These are phyloP conservation scores for Drosophila mulleri DNA, from an alignment of 2,888 invertebrate genomes.

Conservation along the genomic window DNA sequence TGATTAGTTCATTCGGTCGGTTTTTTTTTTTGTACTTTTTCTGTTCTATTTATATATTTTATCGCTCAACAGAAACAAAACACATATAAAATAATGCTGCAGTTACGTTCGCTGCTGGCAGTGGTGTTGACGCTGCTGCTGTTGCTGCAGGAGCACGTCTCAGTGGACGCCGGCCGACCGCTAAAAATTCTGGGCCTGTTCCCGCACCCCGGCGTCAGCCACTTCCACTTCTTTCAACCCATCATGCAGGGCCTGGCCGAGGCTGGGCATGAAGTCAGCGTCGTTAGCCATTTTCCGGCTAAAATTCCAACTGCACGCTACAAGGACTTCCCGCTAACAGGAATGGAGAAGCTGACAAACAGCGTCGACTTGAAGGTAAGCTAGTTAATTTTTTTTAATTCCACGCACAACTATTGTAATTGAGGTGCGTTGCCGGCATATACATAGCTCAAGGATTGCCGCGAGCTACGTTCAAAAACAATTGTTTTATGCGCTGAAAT, in stretches of 20 bases:
- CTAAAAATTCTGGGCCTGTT: constrained; percentile 85
- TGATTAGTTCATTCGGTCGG: neutral
- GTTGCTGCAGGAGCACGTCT: constrained; percentile 25
- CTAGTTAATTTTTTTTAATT: neutral
- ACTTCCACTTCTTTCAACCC: constrained; percentile 86
- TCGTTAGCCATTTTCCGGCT: constrained; percentile 85
- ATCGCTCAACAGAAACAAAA: constrained; percentile 7
- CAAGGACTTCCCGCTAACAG: constrained; percentile 81
- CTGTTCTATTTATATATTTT: constrained; percentile 39
- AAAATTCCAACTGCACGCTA: constrained; percentile 83
- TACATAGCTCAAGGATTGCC: constrained; percentile 21
- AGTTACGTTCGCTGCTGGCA: constrained; percentile 24
- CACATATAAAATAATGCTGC: constrained; percentile 27
- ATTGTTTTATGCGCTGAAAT: neutral
- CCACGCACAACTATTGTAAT: neutral
- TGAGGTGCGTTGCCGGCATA: constrained; percentile 1
- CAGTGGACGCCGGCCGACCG: constrained; percentile 58
- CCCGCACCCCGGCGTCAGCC: constrained; percentile 85
- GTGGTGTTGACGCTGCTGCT: constrained; percentile 25
- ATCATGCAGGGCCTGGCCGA: constrained; percentile 85
- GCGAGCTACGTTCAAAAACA: constrained; percentile 14
- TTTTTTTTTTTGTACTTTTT: neutral
- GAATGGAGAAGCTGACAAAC: constrained; percentile 72
- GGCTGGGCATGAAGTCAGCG: constrained; percentile 86
- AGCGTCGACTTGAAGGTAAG: constrained; percentile 83